These are phyloP conservation scores for Diorhabda elongata DNA, from an alignment of 1,140 invertebrate species.

Conservation along the genomic window DNA sequence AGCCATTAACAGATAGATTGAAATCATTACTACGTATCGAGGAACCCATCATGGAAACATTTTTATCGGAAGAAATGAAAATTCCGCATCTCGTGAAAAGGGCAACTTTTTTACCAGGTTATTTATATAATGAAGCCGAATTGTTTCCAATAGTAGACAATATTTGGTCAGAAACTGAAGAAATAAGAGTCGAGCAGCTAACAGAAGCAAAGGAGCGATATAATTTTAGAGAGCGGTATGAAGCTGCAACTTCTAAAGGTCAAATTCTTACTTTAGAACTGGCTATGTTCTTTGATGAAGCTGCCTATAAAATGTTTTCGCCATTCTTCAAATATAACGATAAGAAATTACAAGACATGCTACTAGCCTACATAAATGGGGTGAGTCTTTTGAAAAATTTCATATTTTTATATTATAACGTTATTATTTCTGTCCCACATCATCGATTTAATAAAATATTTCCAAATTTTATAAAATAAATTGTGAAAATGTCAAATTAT, in stretches of 20 bases:
- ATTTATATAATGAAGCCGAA: conserved; percentile 33
- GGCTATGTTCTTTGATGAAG: conserved; percentile 70
- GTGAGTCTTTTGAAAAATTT: conserved; percentile 45
- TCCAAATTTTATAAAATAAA: no score
- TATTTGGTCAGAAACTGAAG: conserved; percentile 18
- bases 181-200: not conserved
- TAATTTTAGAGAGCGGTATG: not conserved
- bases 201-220: not conserved
- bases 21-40: conserved; percentile 37
- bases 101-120: conserved; percentile 42
- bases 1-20: conserved; percentile 50
- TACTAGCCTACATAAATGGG: conserved; percentile 71
- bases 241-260: conserved; percentile 15
- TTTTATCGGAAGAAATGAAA: conserved; percentile 30
- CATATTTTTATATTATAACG: no score
- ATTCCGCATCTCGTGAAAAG: conserved; percentile 56
- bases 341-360: conserved; percentile 61
- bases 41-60: conserved; percentile 35
- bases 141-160: conserved; percentile 36
- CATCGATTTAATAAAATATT: no score
- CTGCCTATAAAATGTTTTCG: conserved; percentile 65
- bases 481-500: no score
- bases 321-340: conserved; percentile 64
- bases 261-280: conserved; percentile 55
- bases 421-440: no score